Evolutionary conservation across 2,888 invertebrate species (phyloP).

Genomic region (Eulithis prunata): DNA sequence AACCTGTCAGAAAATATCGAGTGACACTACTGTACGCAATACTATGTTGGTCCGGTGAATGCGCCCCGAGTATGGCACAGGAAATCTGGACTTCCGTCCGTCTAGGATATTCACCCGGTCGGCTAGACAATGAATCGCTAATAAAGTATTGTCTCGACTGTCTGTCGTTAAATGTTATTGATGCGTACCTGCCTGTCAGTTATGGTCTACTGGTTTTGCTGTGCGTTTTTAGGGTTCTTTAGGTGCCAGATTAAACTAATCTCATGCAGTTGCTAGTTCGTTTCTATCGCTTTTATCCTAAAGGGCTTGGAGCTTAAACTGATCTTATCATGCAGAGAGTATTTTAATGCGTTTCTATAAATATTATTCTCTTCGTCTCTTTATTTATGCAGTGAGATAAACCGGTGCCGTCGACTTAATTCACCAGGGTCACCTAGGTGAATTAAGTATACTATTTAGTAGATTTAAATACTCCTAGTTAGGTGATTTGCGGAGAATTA

Average conservation of each 20-base stretch:
- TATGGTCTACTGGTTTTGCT: slow-evolving; percentile 67
- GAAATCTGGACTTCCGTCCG: slow-evolving; percentile 80
- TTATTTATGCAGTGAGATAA: no score
- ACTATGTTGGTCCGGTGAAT: slow-evolving; percentile 1
- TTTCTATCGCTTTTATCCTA: no score
- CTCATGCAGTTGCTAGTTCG: no score
- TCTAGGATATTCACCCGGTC: slow-evolving; percentile 77
- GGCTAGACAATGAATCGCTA: slow-evolving; percentile 73
- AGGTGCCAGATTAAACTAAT: not conserved
- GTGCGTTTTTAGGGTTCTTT: slow-evolving; percentile 31
- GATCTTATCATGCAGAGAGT: no score
- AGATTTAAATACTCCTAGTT: no score
- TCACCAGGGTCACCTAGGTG: no score
- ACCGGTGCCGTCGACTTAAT: no score
- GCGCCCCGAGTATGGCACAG: slow-evolving; percentile 61
- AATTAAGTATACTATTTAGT: no score
- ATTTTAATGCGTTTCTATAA: no score
- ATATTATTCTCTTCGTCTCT: no score
- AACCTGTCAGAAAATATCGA: not conserved
- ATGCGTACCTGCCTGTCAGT: slow-evolving; percentile 63
- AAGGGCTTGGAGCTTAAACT: no score
- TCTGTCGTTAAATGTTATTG: slow-evolving; percentile 63
- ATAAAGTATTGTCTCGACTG: slow-evolving; percentile 67
- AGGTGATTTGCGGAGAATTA: no score
- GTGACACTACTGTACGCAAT: slow-evolving; percentile 12